These are phyloP conservation scores for Cydia pomonella DNA, from an alignment of 1,140 invertebrate species.

Conservation along the genomic window DNA sequence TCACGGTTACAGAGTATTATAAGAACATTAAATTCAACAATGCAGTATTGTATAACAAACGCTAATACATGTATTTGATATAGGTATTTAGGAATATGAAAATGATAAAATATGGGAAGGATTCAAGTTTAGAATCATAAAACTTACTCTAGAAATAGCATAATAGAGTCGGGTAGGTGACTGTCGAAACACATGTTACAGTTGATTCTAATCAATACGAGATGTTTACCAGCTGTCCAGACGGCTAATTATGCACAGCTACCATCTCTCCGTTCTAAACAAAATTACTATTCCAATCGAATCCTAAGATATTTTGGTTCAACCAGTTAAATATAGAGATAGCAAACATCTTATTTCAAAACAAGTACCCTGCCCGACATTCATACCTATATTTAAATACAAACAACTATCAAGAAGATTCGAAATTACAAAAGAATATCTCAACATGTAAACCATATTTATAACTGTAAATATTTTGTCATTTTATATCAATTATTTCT, in stretches of 20 bases:
- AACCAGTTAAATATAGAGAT: not conserved
- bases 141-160: conserved; percentile 59
- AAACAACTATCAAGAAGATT: conserved; percentile 13
- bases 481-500: conserved; percentile 46
- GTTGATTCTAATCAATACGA: not conserved
- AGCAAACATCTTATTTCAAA: not conserved
- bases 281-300: not conserved
- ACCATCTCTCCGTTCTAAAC: not conserved
- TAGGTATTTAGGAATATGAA: conserved; percentile 43
- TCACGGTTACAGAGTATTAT: conserved; percentile 36
- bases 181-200: conserved; percentile 32
- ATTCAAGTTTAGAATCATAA: conserved; percentile 61
- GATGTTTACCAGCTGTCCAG: not conserved
- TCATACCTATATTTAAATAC: conserved; percentile 7
- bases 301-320: not conserved
- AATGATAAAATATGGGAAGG: conserved; percentile 53
- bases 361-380: conserved; percentile 11
- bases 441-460: conserved; percentile 35
- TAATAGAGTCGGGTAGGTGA: conserved; percentile 34
- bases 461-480: conserved; percentile 51
- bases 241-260: not conserved
- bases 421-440: conserved; percentile 12
- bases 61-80: conserved; percentile 40
- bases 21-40: conserved; percentile 44
- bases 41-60: conserved; percentile 43